These are phyloP conservation scores for Muscicapa comitata DNA, from an alignment of 2,797 vertebrate genomes.

Conservation along the genomic window DNA sequence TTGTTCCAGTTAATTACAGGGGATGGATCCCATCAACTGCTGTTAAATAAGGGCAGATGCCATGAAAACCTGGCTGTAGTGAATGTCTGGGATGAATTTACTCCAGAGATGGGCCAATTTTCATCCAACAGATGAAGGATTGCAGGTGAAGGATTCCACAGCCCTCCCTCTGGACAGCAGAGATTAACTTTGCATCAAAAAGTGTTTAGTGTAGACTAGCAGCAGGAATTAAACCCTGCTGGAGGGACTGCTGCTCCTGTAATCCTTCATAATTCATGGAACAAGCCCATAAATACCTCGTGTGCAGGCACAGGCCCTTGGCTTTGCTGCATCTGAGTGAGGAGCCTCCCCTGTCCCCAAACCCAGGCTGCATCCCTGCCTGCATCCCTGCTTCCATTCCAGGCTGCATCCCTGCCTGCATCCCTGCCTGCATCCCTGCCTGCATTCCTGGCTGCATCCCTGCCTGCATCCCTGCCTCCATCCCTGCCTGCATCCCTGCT, in stretches of 20 bases:
- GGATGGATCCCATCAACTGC: background rate
- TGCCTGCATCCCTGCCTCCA: no score
- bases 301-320: constrained; percentile 46
- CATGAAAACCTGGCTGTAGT: background rate
- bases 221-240: constrained; percentile 52
- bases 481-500: fast-evolving
- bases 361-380: background rate
- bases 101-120: background rate
- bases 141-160: background rate
- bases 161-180: background rate
- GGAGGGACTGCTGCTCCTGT: constrained; percentile 51
- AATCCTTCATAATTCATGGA: constrained; percentile 65
- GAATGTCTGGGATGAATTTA: background rate
- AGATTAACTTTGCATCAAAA: constrained; percentile 18
- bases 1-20: background rate
- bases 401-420: fast-evolving
- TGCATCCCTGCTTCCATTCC: background rate
- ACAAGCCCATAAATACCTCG: background rate
- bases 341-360: background rate
- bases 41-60: background rate
- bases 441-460: background rate
- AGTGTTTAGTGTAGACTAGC: background rate
- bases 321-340: background rate
- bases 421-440: no score
- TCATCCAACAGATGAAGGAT: background rate